Conservation (phyloP, 2,797 vertebrate genomes). For the Pseudochaenichthys georgianus region DNA sequence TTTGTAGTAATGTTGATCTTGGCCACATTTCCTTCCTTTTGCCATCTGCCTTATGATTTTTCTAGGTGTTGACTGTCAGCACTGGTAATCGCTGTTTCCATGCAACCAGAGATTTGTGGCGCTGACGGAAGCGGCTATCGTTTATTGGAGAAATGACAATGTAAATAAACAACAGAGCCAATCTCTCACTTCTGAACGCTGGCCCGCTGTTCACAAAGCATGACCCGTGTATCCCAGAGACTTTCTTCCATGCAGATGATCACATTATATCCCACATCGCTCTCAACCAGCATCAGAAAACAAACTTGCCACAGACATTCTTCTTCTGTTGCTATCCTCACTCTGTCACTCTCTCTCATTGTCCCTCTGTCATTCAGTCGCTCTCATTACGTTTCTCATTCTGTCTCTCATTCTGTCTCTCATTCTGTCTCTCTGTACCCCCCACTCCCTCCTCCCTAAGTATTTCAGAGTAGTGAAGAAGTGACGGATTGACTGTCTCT, state of each 20-base stretch:
- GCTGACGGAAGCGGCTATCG: constrained; percentile 18
- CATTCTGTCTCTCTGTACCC: constrained; percentile 26
- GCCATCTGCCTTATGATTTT: constrained; percentile 45
- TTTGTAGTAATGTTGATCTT: constrained; percentile 39
- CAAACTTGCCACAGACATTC: constrained; percentile 28
- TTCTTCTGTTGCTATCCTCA: constrained; percentile 27
- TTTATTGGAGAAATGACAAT: constrained; percentile 38
- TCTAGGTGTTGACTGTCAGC: constrained; percentile 25
- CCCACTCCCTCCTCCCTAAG: background rate
- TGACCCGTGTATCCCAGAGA: constrained; percentile 28
- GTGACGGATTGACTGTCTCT: constrained; percentile 72
- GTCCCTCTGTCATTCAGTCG: constrained; percentile 23
- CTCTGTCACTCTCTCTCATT: constrained; percentile 29
- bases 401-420: constrained; percentile 38
- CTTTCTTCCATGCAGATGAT: constrained; percentile 55
- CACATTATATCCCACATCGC: constrained; percentile 41
- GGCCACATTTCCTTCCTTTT: constrained; percentile 30
- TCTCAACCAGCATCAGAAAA: constrained; percentile 42
- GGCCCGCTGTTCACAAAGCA: constrained; percentile 20
- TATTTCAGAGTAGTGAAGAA: constrained; percentile 51
- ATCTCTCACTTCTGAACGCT: constrained; percentile 13
- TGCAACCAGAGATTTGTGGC: constrained; percentile 25
- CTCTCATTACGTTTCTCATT: constrained; percentile 50
- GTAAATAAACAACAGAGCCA: constrained; percentile 31
- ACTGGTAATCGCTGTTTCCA: constrained; percentile 37